Base-by-base conservation (phyloP, 2,797 vertebrate species). In the Capromys pilorides region DNA sequence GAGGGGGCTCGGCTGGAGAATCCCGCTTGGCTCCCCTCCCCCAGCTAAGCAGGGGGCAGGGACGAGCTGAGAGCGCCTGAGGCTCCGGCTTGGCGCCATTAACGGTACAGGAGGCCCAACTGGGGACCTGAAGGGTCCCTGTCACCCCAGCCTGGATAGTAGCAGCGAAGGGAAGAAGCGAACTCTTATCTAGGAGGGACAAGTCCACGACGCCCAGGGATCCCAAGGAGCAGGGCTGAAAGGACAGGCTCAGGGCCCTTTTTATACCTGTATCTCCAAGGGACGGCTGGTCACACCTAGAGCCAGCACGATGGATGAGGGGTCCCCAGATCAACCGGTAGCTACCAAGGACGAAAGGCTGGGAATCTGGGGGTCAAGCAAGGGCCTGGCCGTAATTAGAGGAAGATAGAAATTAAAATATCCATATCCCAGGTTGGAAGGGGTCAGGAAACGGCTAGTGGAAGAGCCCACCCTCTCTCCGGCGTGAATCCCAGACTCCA, bases 71-170 rank as follows among this genome's bases (percentile, higher is more conserved):
- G 19, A 51, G 16, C 49, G 51, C 57, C 77, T n/a, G 36, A 75
- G 39, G 41, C 13, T 28, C 9, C 19, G 28, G 78, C 45, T 69
- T 81, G 28, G 78, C 45, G 61, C 78, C 87, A 93, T 96, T 88
- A 96, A 88, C 96, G 95, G 66, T 59, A 75, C 84, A 93, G 78
- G 41, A 89, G 66, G 21, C 49, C 11, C 13, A 16, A 0, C n/a
- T 45, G 75, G 73, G 54, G 51, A 61, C 67, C 45, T 64, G n/a
- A 5, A 7, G 24, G 45, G 22, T 12, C 82, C 51, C 33, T 24
- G 6, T 24, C 51, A 64, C 19, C 45, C n/a, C 0, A 2, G 51
- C 45, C 24, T 4, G 12, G 59, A 33, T 51, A 39, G 26, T 39
- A 84, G 75, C 36, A 14, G 41, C 6, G 8, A 49, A 81, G 36